phyloP scores from a whole-genome alignment of 2,797 vertebrate genomes.

The Acrossocheilus wenchowensis region DNA sequence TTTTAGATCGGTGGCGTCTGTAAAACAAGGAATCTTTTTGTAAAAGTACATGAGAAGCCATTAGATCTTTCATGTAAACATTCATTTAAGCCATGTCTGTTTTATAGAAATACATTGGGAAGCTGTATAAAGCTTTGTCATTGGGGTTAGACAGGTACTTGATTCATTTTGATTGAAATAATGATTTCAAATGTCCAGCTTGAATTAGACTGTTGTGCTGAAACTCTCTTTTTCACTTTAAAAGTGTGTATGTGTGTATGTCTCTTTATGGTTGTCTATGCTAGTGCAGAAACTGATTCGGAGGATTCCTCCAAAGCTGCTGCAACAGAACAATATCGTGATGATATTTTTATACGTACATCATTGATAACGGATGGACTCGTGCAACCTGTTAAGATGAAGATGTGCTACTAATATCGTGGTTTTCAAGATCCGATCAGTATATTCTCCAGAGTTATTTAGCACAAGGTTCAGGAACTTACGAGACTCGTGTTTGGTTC shows the following conservation, averaged over 20 bases:
- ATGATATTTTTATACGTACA: constrained; percentile 74
- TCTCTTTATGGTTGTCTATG: constrained; percentile 51
- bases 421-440: constrained; percentile 24
- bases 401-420: constrained; percentile 24
- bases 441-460: constrained; percentile 13
- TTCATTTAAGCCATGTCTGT: constrained; percentile 80
- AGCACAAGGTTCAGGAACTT: constrained; percentile 56
- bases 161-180: constrained; percentile 68
- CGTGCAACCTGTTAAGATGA: constrained; percentile 49
- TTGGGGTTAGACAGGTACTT: constrained; percentile 67
- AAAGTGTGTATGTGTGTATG: constrained; percentile 56
- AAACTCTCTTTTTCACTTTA: constrained; percentile 78
- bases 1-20: constrained; percentile 60
- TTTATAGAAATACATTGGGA: constrained; percentile 78
- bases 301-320: constrained; percentile 59
- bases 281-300: constrained; percentile 56
- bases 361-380: constrained; percentile 61
- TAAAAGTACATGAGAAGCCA: constrained; percentile 67
- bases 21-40: constrained; percentile 64
- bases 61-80: constrained; percentile 71
- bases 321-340: constrained; percentile 71
- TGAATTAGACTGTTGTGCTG: constrained; percentile 69
- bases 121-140: constrained; percentile 75
- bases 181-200: constrained; percentile 73
- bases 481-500: constrained; percentile 41